Evolutionary conservation across 53 echinoderm and acorn worm genomes (phyloP).

Genomic region (Antedon mediterranea): DNA sequence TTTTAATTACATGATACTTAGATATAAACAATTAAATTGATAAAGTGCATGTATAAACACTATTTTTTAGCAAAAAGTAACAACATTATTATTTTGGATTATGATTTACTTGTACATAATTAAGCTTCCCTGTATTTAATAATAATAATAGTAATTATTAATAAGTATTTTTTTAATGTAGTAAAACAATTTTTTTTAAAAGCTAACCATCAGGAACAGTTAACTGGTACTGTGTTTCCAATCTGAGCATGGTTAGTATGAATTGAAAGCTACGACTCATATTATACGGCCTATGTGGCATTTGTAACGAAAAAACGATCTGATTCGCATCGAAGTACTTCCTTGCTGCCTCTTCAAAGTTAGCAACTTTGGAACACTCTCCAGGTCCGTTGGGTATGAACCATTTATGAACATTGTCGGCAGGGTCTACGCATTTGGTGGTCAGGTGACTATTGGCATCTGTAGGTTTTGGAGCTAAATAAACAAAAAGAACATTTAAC

Average conservation of each 20-base stretch:
- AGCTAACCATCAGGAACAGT: not conserved
- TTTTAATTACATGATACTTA: too few species aligned
- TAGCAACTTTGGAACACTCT: constrained; percentile 48
- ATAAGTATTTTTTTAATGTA: too few species aligned
- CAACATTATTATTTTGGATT: too few species aligned
- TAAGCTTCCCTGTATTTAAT: too few species aligned
- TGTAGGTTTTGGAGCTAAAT: constrained; percentile 76
- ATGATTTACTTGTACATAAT: too few species aligned
- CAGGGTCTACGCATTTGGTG: constrained; percentile 78
- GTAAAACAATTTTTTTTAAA: too few species aligned
- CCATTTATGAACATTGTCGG: constrained; percentile 35
- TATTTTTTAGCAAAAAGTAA: too few species aligned
- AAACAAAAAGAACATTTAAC: too few species aligned
- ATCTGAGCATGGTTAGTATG: constrained; percentile 50
- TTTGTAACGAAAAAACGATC: constrained; percentile 66
- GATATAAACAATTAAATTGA: too few species aligned
- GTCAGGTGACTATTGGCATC: constrained; percentile 43
- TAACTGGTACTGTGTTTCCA: constrained; percentile 19
- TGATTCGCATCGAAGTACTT: constrained; percentile 45
- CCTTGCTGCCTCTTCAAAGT: constrained; percentile 67
- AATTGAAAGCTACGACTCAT: constrained; percentile 83
- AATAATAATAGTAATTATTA: too few species aligned
- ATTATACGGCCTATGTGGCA: constrained; percentile 44
- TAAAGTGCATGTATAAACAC: too few species aligned
- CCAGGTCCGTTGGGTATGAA: constrained; percentile 56